Evolutionary conservation across 1,140 invertebrate genomes (phyloP).

Genomic region (Conus ventricosus): DNA sequence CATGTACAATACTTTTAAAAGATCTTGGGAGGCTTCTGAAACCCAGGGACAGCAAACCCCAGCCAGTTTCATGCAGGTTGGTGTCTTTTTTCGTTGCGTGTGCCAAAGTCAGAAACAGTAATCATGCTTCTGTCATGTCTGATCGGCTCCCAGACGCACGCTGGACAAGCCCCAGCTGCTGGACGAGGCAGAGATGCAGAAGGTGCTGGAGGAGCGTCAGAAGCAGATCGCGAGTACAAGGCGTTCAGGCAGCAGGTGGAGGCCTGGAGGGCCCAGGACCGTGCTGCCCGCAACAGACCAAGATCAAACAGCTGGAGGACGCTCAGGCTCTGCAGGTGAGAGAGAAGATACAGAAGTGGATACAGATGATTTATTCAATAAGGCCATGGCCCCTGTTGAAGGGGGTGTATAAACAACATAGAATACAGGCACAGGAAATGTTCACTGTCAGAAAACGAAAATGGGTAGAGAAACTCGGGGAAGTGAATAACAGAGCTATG

Average conservation of each 20-base stretch:
- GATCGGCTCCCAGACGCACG: conserved; percentile 50
- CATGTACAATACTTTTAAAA: no score
- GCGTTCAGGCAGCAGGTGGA: conserved; percentile 68
- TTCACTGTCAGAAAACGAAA: not conserved
- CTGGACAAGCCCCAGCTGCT: conserved; percentile 54
- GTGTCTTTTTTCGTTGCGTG: no score
- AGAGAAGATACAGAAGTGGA: not conserved
- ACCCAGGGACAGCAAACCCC: no score
- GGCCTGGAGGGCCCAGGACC: conserved; percentile 66
- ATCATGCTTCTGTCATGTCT: no score
- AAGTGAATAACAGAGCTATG: no score
- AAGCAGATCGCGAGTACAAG: conserved; percentile 67
- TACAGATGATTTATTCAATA: no score
- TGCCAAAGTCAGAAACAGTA: no score
- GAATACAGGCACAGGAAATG: not conserved
- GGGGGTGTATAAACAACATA: no score
- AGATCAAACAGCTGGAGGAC: conserved; percentile 67
- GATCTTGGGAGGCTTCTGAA: no score
- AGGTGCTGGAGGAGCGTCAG: conserved; percentile 64
- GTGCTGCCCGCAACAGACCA: conserved; percentile 63
- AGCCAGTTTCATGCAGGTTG: no score
- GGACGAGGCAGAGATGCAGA: conserved; percentile 65
- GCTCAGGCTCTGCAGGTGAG: conserved; percentile 71
- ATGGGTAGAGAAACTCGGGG: no score
- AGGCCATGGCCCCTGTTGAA: no score